A percentile compares a stretch with the other conserved stretches of the same genome.
Conservation (phyloP, 2,888 invertebrate genomes). For the Hydriomena furcata region DNA sequence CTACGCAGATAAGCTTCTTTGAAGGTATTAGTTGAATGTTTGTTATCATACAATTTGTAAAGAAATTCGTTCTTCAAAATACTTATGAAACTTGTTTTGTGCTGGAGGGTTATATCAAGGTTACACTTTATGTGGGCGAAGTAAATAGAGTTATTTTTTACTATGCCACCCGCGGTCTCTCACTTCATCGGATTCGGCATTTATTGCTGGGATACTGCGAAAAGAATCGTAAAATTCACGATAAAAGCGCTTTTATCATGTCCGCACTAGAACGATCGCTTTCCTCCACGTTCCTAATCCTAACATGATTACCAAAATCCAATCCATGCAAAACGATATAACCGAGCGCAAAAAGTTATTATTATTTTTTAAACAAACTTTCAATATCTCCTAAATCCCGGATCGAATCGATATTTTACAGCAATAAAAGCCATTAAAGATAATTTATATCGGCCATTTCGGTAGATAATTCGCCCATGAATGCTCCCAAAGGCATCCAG, state of each 20-base stretch:
- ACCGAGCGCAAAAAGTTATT: conserved; percentile 19
- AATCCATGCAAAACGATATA: conserved; percentile 26
- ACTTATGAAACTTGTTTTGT: conserved; percentile 30
- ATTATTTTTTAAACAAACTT: conserved; percentile 36
- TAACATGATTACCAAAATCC: conserved; percentile 45
- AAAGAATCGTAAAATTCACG: conserved; percentile 70
- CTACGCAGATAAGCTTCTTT: conserved; percentile 22
- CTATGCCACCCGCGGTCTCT: conserved; percentile 61
- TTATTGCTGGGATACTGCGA: conserved; percentile 71
- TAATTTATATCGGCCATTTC: conserved; percentile 72
- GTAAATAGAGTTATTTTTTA: conserved; percentile 65
- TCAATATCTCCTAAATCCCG: conserved; percentile 51
- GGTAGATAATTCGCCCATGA: conserved; percentile 71
- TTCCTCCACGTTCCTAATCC: conserved; percentile 62
- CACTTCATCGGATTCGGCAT: conserved; percentile 72
- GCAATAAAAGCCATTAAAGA: conserved; percentile 68
- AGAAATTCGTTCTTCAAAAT: conserved; percentile 20
- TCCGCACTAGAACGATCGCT: conserved; percentile 62
- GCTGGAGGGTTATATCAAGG: conserved; percentile 36
- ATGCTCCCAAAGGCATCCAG: conserved; percentile 67
- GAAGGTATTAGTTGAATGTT: conserved; percentile 3
- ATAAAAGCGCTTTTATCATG: conserved; percentile 69
- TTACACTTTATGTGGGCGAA: conserved; percentile 52
- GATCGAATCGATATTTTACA: conserved; percentile 61
- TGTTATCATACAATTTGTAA: conserved; percentile 1